phyloP scores from a whole-genome alignment of 2,113 vertebrate genomes.

The Antennarius striatus region DNA sequence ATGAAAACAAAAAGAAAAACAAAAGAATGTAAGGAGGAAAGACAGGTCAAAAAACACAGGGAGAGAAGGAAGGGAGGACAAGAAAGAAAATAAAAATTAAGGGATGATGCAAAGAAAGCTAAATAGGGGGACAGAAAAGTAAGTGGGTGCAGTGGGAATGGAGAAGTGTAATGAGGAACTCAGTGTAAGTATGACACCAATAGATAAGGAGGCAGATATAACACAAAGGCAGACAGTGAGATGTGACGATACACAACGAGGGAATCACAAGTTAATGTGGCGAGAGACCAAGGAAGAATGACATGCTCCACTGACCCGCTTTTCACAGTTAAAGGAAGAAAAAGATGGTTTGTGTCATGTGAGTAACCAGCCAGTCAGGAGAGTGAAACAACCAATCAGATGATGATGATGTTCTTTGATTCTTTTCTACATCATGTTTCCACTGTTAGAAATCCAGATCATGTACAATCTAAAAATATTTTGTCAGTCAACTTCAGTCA shows the following conservation, averaged over 20 bases:
- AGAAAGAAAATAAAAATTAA: neutral
- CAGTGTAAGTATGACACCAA: neutral
- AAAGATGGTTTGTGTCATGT: slow-evolving; percentile 38
- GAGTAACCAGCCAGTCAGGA: slow-evolving; percentile 53
- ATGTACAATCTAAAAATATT: no score
- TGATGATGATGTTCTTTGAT: neutral
- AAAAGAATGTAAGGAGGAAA: neutral
- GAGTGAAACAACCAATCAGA: slow-evolving; percentile 51
- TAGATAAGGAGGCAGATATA: neutral
- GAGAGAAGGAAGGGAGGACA: neutral
- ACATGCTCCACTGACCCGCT: slow-evolving; percentile 66
- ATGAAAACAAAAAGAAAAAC: neutral
- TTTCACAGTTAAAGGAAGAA: slow-evolving; percentile 47
- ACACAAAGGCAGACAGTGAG: slow-evolving; percentile 16
- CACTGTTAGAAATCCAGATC: no score
- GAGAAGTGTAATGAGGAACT: no score
- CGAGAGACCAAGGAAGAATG: slow-evolving; percentile 31
- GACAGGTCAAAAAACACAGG: neutral
- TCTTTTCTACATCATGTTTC: no score
- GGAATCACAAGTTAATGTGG: slow-evolving; percentile 52
- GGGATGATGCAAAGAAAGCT: neutral
- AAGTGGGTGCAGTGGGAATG: neutral
- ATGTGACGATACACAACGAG: slow-evolving; percentile 36
- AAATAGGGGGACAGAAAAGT: no score
- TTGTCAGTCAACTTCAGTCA: no score